Conservation (phyloP, 1,140 invertebrate genomes). For the Orchesella cincta region DNA sequence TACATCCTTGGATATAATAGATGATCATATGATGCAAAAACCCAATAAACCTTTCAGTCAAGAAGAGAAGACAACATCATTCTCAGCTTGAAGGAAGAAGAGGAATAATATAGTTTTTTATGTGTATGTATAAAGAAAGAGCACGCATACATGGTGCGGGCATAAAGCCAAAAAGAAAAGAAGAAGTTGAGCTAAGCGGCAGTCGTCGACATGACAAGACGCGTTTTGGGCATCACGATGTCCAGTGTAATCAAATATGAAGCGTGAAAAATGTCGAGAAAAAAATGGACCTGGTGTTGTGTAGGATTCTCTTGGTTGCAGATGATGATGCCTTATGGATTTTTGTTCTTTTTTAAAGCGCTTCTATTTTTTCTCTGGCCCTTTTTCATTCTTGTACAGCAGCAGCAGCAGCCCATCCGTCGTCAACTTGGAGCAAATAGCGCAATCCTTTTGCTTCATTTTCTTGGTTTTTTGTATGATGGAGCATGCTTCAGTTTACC, state of each 20-base stretch:
- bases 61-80: too few relatives aligned
- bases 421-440: too few relatives aligned
- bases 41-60: neutral
- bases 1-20: too few relatives aligned
- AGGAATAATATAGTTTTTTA: too few relatives aligned
- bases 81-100: neutral
- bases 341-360: neutral
- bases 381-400: neutral
- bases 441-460: too few relatives aligned
- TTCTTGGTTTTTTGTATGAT: too few relatives aligned
- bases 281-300: neutral
- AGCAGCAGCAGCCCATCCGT: neutral
- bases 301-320: neutral
- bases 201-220: conserved; percentile 18
- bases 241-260: conserved; percentile 39
- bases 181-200: neutral
- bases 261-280: conserved; percentile 41
- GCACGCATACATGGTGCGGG: too few relatives aligned
- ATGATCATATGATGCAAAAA: neutral
- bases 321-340: conserved; percentile 18
- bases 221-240: conserved; percentile 19
- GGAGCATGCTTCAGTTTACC: too few relatives aligned
- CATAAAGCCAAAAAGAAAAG: conserved; percentile 10
- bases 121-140: too few relatives aligned
- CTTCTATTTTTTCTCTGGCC: neutral